Base-by-base conservation (phyloP, 1,140 invertebrate species). In the Diplogasteroides magnus region DNA sequence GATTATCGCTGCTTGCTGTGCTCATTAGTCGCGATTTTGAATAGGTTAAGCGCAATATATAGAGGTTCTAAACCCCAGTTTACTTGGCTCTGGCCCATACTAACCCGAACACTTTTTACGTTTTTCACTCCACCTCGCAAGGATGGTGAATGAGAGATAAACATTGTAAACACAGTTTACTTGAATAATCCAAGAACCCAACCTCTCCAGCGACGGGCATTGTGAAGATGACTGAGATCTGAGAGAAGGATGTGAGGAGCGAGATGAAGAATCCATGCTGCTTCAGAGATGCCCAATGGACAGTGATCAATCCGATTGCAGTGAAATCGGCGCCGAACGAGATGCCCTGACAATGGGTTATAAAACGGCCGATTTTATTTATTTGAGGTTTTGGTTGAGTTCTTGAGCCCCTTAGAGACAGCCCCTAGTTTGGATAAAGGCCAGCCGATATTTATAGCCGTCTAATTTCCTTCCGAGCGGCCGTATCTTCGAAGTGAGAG, bases 201-300 rank as follows among this genome's bases (percentile, higher is more conserved):
- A 72, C 69, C 19, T 70, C 61, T 66, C 74, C 74, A 15, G 74
- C 61, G 19, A 75, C 67, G 23, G 74, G 72, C 74, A 75, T 75
- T 3, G 74, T 75, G 61, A 75, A 66, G 48, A 75, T 75, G 25
- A 74, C 71, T 0, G 74, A 73, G 26, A 75, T 74, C 31, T 74
- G 74, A 23, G 73, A 75, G 56, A 75, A 75, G 2, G 69, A 72
- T 15, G 74, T 69, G 23, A 75, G 72, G 2, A 75, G 61, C 1
- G 74, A 73, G 61, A 75, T 75, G 64, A 75, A 75, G 2, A 75
- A 32, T 55, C 74, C 74, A 29, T 74, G 71, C 28, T 75, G 74
- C 27, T 75, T 75, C 31, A 75, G 68, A 29, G 74, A 72, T n/a
- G 74, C 74, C 74, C 74, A 75, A 26, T 73, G 69, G 31, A 74